Evolutionary conservation across 1,140 invertebrate genomes (phyloP), one percentile per base, ranked within the genome.

Genomic region (Drosophila virilis): DNA sequence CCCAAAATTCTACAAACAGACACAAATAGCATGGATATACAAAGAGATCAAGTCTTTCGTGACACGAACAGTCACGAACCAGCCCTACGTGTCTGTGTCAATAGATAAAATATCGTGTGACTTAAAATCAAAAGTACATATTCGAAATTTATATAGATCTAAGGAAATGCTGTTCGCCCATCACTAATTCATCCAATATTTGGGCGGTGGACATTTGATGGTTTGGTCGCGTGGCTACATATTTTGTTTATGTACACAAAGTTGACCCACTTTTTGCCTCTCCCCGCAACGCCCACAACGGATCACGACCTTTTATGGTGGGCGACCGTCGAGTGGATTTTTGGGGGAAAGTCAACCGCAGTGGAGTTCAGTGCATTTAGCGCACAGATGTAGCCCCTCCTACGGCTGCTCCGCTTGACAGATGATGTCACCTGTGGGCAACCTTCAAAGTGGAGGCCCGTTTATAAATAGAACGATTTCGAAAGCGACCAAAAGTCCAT

Each of bases 231-330:
- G 78, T 88, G 78, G 51, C 65, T 8, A 4, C n/a, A 40, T 33
- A 33, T 55, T 42, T 38, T 43, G n/a, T 58, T 32, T 33, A 33
- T 32, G 28, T 33, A 58, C 10, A 58, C 28, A n/a, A 70, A 61
- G 51, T 74, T 86, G 82, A 83, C 82, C 82, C 57, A 86, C 35
- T 76, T 86, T 82, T 52, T 9, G 9, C 8, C 65, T 66, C 59
- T 33, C 40, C 13, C 57, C 50, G 54, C 50, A 17, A 8, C 37
- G 37, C 37, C 37, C 38, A 42, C 38, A 6, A 12, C 12, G 3
- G 12, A 42, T 32, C 42, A 33, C 17, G 22, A 28, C 22, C 22
- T 28, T 28, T 28, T 13, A 3, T 7, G 22, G 55, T 68, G 55
- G 35, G 45, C 12, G 43, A 15, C n/a, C 1, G 3, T 22, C 8